Evolutionary conservation across 2,113 vertebrate species (phyloP), one percentile per base, ranked within the genome.

Genomic region (Lophotis ruficrista): DNA sequence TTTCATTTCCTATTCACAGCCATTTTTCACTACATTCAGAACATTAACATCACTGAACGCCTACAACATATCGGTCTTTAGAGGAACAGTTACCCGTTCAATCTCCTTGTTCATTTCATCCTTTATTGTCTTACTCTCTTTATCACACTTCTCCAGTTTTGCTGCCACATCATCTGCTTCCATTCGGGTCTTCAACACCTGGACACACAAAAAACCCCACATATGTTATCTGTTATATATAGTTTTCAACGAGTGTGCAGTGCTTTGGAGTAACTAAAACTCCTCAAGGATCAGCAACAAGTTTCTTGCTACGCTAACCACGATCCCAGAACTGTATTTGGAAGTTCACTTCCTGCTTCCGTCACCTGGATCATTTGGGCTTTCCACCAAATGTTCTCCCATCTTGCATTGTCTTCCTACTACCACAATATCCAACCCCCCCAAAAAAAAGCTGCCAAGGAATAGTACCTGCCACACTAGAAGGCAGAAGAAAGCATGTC

Each of bases 131-230:
- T 95, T 98, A 35, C 98, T 99, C 81, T 99, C 98, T 93, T 89
- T 97, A 68, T 99, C 98, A 6, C 96, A 98, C 71, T 96, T 96
- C 65, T 99, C 98, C 91, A 99, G 97, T 56, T 97, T 98, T 76
- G 98, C 77, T 25, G 98, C 90, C 83, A 98, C 98, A 27, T 99
- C 98, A 31, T 99, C 98, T 13, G 98, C 98, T 73, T 99, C 99
- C 14, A 97, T 89, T 21, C 96, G 98, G 10, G 98, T 98, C 89
- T 98, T 99, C 85, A 98, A 93, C 58, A 99, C 97, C 99, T 99
- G 88, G 24, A 75, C 33, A 77, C 37, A 82, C 18, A 78, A 76
- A 89, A 62, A 89, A 45, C 9, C 0, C 31, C 43, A 14, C 11
- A 53, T 22, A 25, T 8, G 62, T 83, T 15, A 64, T 16, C 31